Percentiles rank a stretch among this genome's conserved stretches.
These are phyloP conservation scores for Piaya cayana DNA, from an alignment of 2,113 vertebrate genomes.

Conservation along the genomic window DNA sequence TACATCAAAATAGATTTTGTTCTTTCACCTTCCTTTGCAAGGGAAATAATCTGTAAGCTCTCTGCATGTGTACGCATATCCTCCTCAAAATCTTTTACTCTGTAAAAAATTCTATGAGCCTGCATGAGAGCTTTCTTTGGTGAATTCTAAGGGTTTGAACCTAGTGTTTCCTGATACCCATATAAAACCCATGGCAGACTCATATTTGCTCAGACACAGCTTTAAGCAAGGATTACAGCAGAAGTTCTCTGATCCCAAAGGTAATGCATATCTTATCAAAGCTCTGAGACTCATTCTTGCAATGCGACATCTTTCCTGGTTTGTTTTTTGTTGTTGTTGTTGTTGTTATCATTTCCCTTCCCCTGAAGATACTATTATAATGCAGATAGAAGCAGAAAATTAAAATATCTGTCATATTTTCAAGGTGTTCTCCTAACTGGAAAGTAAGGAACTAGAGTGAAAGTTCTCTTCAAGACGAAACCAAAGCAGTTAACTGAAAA, in stretches of 20 bases:
- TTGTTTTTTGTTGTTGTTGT: not conserved
- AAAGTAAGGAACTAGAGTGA: not conserved
- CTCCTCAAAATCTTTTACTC: not conserved
- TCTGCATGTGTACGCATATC: not conserved
- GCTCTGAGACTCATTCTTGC: not conserved
- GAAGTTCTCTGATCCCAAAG: not conserved
- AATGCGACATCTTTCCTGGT: not conserved
- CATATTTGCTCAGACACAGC: not conserved
- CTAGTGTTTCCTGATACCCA: not conserved
- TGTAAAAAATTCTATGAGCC: not conserved
- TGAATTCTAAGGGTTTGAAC: not conserved
- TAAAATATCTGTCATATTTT: not conserved
- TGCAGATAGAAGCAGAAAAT: not conserved
- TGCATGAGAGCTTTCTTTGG: not conserved
- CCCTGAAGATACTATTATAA: accelerated
- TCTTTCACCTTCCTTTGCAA: not conserved
- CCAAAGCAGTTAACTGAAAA: not conserved
- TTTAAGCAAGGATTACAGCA: not conserved
- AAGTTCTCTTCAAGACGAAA: not conserved
- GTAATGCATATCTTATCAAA: not conserved
- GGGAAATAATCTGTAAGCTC: not conserved
- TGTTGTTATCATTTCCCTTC: not conserved
- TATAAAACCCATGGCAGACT: not conserved
- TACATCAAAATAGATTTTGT: slow-evolving; percentile 39
- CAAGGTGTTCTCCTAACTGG: not conserved